Conservation (phyloP, 1,140 invertebrate genomes). For the Lethrus apterus region DNA sequence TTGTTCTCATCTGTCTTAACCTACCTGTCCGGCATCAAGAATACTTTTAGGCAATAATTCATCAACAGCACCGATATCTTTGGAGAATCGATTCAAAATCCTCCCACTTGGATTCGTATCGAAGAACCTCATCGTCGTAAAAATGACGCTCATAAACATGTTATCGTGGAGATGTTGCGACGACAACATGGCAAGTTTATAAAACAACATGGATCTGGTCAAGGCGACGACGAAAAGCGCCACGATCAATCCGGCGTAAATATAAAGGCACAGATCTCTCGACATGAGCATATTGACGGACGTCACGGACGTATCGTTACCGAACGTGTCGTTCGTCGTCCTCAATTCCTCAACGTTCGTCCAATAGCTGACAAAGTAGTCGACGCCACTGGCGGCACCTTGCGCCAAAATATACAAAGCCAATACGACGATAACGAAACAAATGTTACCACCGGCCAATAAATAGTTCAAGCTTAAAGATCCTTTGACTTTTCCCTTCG, state of each 20-base stretch:
- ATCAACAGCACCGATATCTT: conserved; percentile 54
- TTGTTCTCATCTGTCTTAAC: background rate
- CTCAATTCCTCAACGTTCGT: conserved; percentile 37
- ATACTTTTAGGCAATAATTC: conserved; percentile 57
- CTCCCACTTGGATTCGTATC: conserved; percentile 69
- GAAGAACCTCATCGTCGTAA: conserved; percentile 71
- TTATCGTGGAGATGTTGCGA: conserved; percentile 60
- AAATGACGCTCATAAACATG: conserved; percentile 56
- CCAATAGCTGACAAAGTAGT: conserved; percentile 80
- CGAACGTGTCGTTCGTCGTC: background rate
- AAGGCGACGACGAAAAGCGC: conserved; percentile 45
- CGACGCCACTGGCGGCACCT: conserved; percentile 57
- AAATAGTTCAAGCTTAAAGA: conserved; percentile 52
- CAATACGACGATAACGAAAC: conserved; percentile 50
- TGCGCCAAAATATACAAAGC: conserved; percentile 60
- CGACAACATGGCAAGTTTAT: conserved; percentile 54
- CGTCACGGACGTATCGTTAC: conserved; percentile 10
- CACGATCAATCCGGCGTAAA: conserved; percentile 46
- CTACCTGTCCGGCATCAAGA: conserved; percentile 56
- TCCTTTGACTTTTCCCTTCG: conserved; percentile 39
- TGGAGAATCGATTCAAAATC: conserved; percentile 39
- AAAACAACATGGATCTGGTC: conserved; percentile 51
- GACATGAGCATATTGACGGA: conserved; percentile 12
- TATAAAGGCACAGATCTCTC: conserved; percentile 42
- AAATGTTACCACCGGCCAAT: conserved; percentile 53